A percentile compares a stretch with the other conserved stretches of the same genome.
Evolutionary conservation across 64 coral and sea anemone species (phyloP).

Genomic region (Actinia equina): DNA sequence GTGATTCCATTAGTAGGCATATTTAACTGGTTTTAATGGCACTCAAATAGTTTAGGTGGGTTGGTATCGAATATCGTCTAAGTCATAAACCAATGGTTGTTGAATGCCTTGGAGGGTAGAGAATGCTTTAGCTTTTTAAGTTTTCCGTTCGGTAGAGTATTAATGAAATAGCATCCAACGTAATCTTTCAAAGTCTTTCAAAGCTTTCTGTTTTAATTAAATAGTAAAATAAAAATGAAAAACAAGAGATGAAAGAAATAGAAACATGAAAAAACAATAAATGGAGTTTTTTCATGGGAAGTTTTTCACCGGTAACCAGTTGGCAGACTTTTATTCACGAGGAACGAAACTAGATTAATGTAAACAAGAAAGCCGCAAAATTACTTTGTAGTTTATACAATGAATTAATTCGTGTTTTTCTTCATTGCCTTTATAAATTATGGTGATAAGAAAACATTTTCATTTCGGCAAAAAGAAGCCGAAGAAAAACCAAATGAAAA

Average conservation of each 20-base stretch:
- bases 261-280: no score
- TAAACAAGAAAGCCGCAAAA: background rate
- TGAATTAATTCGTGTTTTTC: background rate
- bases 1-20: background rate
- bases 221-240: no score
- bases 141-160: no score
- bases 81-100: background rate
- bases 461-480: background rate
- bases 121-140: background rate
- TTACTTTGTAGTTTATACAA: background rate
- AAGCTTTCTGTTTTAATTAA: no score
- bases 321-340: background rate
- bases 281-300: background rate
- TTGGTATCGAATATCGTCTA: background rate
- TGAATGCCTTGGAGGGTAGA: background rate
- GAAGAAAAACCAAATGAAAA: background rate
- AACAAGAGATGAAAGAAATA: no score
- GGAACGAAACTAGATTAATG: background rate
- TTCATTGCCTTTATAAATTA: background rate
- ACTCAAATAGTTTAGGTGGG: background rate
- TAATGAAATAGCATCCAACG: no score
- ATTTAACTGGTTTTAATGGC: background rate
- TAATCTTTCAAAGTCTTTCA: no score
- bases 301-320: background rate
- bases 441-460: background rate